Base-by-base conservation (phyloP, 2,113 vertebrate species). In the Procavia capensis region DNA sequence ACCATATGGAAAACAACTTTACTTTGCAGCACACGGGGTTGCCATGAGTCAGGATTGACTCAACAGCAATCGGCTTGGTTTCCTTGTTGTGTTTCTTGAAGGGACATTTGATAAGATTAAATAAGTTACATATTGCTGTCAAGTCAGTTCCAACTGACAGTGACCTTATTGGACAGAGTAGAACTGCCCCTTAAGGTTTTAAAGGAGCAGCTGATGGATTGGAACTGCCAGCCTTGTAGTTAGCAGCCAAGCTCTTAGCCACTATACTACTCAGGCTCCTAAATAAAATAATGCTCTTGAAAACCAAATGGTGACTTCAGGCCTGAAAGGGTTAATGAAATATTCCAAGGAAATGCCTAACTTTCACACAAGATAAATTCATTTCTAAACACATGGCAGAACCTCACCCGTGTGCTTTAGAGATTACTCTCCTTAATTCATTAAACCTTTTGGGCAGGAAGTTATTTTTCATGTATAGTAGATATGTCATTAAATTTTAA, bases 281-380 rank as follows among this genome's bases (percentile, higher is more conserved):
- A 80, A 94, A 80, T 50, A 88, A 68, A 91, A 57, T 25, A 88
- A 25, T 90, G 88, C 13, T 78, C 66, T 81, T 93, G 39, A 45
- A 59, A 87, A 66, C 17, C 61, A n/a, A 24, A 87, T 78, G 10
- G n/a, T 85, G 0, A 22, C 41, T 29, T 31, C 25, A 76, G 19
- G 54, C 76, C 41, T 85, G 34, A 93, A 94, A 85, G 17, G 61
- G 9, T 88, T 96, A 94, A 78, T n/a, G 95, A 81, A 82, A 29
- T 85, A 61, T 64, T 64, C 25, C 36, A 95, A 74, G 39, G 39
- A 91, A 84, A 14, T 96, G 2, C n/a, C 39, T 64, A n/a, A 88
- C 3, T 78, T 90, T 85, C 74, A 88, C 45, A 68, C 31, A 94
- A 78, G 72, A 74, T 61, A 9, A 20, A 34, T 61, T 96, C 10